A percentile compares a stretch with the other conserved stretches of the same genome.
Conservation (phyloP, 2,888 invertebrate genomes). For the Netelia virgata region DNA sequence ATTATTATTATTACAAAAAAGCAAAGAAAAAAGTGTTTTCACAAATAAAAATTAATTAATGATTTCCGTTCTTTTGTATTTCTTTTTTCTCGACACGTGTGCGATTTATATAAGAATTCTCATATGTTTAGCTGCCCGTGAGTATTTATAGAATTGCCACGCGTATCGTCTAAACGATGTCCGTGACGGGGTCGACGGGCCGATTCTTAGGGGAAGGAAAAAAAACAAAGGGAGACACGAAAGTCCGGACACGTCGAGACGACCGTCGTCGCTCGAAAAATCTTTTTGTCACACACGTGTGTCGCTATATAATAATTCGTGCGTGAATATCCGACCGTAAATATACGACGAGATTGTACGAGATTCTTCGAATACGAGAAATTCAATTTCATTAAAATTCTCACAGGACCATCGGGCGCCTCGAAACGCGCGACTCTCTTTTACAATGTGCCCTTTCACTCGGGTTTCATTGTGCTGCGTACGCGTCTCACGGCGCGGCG, state of each 20-base stretch:
- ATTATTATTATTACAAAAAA: background rate
- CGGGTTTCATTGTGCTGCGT: conserved; percentile 36
- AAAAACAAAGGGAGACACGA: conserved; percentile 44
- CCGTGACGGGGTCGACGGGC: background rate
- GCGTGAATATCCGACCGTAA: background rate
- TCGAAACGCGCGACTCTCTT: conserved; percentile 53
- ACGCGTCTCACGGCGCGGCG: background rate
- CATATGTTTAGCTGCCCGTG: background rate
- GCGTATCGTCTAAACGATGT: background rate
- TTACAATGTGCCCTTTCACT: conserved; percentile 51
- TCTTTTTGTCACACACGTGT: conserved; percentile 1
- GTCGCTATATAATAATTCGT: conserved; percentile 1
- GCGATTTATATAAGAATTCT: background rate
- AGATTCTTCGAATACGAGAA: conserved; percentile 22
- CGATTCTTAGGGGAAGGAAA: conserved; percentile 9
- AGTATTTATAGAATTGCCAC: conserved; percentile 19
- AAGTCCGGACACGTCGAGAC: conserved; percentile 58
- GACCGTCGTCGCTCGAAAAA: background rate
- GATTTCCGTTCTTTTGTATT: background rate
- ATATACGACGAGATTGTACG: background rate
- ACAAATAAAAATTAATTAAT: background rate
- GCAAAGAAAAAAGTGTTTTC: too few relatives aligned
- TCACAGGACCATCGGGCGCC: conserved; percentile 46
- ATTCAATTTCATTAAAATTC: conserved; percentile 64
- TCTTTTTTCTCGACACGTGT: background rate